A percentile compares a stretch with the other conserved stretches of the same genome.
These are phyloP conservation scores for Circaetus gallicus DNA, from an alignment of 2,113 vertebrate genomes.

Conservation along the genomic window DNA sequence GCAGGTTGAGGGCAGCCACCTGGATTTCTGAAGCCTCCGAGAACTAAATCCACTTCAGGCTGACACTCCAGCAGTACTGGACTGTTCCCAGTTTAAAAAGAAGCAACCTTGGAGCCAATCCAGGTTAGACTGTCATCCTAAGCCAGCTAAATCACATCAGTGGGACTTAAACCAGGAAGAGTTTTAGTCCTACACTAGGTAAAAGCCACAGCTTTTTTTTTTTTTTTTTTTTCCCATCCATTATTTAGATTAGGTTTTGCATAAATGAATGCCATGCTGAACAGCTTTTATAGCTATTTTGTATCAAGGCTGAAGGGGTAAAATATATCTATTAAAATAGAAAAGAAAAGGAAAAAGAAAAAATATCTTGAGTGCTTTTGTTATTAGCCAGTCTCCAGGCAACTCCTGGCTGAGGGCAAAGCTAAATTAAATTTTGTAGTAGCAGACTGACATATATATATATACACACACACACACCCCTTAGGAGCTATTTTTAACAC, in stretches of 20 bases:
- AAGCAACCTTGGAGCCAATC: background rate
- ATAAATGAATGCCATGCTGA: background rate
- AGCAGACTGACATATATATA: background rate
- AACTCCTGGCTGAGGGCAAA: conserved; percentile 33
- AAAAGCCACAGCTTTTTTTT: background rate
- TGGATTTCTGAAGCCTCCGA: background rate
- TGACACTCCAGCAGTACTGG: background rate
- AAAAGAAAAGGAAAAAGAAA: background rate
- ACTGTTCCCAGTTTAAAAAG: background rate
- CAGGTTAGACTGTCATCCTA: background rate
- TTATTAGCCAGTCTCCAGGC: conserved; percentile 28
- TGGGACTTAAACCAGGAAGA: background rate
- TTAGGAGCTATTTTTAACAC: conserved; percentile 40
- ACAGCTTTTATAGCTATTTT: background rate
- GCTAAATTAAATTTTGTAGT: conserved; percentile 30
- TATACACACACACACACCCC: background rate
- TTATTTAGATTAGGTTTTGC: background rate
- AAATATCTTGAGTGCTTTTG: background rate
- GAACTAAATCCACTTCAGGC: background rate
- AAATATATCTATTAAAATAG: background rate
- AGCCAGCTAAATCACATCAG: background rate
- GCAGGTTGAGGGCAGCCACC: background rate
- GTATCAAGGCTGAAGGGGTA: background rate
- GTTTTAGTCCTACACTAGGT: background rate
- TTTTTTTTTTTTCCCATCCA: background rate